phyloP scores from a whole-genome alignment of 2,888 invertebrate genomes.

The Aspidapion aeneum region DNA sequence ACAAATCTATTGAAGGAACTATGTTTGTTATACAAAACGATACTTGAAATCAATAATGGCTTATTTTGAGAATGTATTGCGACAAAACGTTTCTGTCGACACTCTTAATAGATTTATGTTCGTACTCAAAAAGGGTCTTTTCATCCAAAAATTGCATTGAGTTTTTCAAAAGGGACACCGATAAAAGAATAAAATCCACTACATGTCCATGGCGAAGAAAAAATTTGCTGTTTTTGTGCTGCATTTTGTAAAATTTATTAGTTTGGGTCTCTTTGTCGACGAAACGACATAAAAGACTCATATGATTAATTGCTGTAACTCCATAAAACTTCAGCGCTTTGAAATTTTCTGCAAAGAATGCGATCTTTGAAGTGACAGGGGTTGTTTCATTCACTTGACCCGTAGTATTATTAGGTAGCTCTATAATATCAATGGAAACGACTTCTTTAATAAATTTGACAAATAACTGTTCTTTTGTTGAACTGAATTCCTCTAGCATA shows the following conservation, averaged over 20 bases:
- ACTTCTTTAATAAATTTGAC: background rate
- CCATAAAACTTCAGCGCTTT: background rate
- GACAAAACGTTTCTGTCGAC: constrained; percentile 35
- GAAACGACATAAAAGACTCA: constrained; percentile 14
- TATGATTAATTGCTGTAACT: constrained; percentile 21
- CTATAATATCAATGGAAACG: background rate
- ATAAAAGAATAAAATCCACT: constrained; percentile 18
- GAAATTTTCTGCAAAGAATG: background rate
- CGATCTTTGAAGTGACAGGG: background rate
- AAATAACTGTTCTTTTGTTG: background rate
- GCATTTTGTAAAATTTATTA: constrained; percentile 10
- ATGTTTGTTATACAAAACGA: constrained; percentile 34
- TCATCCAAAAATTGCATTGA: constrained; percentile 34
- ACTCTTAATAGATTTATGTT: constrained; percentile 36
- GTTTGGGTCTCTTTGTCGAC: constrained; percentile 18
- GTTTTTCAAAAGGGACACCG: constrained; percentile 30
- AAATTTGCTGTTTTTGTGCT: constrained; percentile 13
- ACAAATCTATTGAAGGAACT: constrained; percentile 16
- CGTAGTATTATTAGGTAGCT: background rate
- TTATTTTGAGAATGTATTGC: constrained; percentile 36
- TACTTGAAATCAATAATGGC: constrained; percentile 38
- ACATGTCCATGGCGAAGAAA: constrained; percentile 9
- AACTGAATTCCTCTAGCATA: too few relatives aligned
- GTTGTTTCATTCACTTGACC: background rate
- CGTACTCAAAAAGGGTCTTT: constrained; percentile 33